Evolutionary conservation across 2,888 invertebrate species (phyloP), one percentile per base, ranked within the genome.

Genomic region (Hedychridium roseum): DNA sequence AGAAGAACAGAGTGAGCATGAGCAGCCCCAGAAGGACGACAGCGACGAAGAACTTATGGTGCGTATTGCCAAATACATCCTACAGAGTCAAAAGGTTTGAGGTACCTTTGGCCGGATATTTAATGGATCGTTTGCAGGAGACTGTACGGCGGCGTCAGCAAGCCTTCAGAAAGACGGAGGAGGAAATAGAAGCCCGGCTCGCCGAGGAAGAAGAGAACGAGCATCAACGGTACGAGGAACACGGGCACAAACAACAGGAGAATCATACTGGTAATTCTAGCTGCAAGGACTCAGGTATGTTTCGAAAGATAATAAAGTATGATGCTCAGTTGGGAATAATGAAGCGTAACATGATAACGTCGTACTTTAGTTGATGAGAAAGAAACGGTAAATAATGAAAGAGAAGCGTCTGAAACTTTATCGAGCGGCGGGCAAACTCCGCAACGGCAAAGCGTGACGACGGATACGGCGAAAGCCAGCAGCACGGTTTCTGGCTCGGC

Each of bases 21-120:
- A 71, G 34, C 71, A 72, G 43, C 59, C 58, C n/a, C 74, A 73
- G 31, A 76, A 75, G 2, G 79, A 80, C 41, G 86, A 86, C 64
- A 86, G 89, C 21, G 91, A 91, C 67, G 84, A 86, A 43, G 91
- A 92, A 72, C 79, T 92, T 16, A 88, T 87, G 84, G 92, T 88
- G 76, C 63, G 60, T 12, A 1, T n/a, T n/a, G n/a, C n/a, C n/a
- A n/a, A n/a, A n/a, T n/a, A n/a, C n/a, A n/a, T n/a, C n/a, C n/a
- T n/a, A n/a, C n/a, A n/a, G n/a, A n/a, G n/a, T n/a, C n/a, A n/a
- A n/a, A n/a, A n/a, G n/a, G n/a, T n/a, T n/a, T n/a, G n/a, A n/a
- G n/a, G n/a, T n/a, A n/a, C n/a, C n/a, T n/a, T n/a, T n/a, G n/a
- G n/a, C n/a, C n/a, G n/a, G n/a, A n/a, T n/a, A n/a, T n/a, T n/a